A percentile compares a stretch with the other conserved stretches of the same genome.
Conservation (phyloP, 35 echinoderm and acorn worm genomes). For the Eucidaris tribuloides region DNA sequence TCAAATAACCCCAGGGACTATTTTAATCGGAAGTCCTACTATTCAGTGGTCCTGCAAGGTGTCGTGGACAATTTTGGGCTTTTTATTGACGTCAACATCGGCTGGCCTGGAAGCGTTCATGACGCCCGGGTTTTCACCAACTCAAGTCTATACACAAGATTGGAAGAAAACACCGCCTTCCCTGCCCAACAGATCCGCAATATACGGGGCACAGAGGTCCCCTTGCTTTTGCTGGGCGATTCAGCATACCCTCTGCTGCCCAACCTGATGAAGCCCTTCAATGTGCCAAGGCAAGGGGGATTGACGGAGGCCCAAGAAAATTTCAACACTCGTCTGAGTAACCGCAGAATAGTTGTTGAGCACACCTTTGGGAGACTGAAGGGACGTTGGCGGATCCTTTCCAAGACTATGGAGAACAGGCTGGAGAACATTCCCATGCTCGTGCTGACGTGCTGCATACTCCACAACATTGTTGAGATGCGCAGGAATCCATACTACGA, state of each 20-base stretch:
- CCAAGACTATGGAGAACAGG: too few relatives aligned
- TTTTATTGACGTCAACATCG: constrained; percentile 38
- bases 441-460: too few relatives aligned
- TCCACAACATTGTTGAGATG: too few relatives aligned
- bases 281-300: neutral
- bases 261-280: constrained; percentile 37
- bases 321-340: constrained; percentile 23
- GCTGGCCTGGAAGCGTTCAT: constrained; percentile 50
- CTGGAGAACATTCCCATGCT: too few relatives aligned
- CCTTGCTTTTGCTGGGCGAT: constrained; percentile 34
- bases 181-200: neutral
- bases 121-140: constrained; percentile 38
- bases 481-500: too few relatives aligned
- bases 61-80: constrained; percentile 17
- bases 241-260: constrained; percentile 40
- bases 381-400: constrained; percentile 38
- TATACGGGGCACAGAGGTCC: neutral
- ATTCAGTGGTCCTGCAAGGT: constrained; percentile 43
- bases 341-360: constrained; percentile 16
- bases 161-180: neutral
- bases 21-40: constrained; percentile 40
- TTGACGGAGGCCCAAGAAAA: neutral
- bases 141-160: neutral
- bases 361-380: constrained; percentile 58
- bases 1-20: constrained; percentile 22